phyloP scores from a whole-genome alignment of 2,113 vertebrate species.

The Anarhynchus alexandrinus region DNA sequence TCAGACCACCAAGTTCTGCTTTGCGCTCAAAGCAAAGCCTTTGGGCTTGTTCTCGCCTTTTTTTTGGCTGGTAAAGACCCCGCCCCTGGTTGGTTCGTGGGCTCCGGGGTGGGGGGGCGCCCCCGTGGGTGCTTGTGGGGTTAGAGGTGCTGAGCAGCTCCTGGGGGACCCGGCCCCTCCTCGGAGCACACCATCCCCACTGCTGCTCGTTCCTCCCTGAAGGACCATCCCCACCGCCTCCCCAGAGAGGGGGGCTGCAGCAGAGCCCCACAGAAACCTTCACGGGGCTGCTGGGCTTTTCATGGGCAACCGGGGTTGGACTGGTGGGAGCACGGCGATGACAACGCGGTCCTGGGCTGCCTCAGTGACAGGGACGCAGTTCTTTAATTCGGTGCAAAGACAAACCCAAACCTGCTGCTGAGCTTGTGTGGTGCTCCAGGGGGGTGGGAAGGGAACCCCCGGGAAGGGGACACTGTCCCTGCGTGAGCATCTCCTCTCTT shows the following conservation, averaged over 20 bases:
- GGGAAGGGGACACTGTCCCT: neutral
- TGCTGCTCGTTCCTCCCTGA: no score
- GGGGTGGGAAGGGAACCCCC: constrained; percentile 27
- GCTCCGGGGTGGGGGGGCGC: neutral
- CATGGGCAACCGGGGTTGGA: neutral
- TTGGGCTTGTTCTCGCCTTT: no score
- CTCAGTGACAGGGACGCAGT: neutral
- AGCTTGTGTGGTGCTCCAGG: neutral
- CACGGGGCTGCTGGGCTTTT: neutral
- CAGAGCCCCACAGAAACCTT: neutral
- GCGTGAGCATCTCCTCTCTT: neutral
- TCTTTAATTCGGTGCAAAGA: neutral
- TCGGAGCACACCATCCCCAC: no score
- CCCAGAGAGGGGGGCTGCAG: no score
- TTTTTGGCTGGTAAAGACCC: neutral
- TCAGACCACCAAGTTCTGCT: neutral
- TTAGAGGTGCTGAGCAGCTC: no score
- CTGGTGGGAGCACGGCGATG: neutral
- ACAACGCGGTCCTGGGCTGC: neutral
- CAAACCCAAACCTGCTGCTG: neutral
- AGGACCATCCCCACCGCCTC: no score
- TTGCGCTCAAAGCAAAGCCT: accelerated
- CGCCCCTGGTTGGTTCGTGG: no score
- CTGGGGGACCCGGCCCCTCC: neutral
- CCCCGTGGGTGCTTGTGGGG: neutral